Evolutionary conservation across 2,888 invertebrate species (phyloP), one percentile per base, ranked within the genome.

Genomic region (Actias luna): DNA sequence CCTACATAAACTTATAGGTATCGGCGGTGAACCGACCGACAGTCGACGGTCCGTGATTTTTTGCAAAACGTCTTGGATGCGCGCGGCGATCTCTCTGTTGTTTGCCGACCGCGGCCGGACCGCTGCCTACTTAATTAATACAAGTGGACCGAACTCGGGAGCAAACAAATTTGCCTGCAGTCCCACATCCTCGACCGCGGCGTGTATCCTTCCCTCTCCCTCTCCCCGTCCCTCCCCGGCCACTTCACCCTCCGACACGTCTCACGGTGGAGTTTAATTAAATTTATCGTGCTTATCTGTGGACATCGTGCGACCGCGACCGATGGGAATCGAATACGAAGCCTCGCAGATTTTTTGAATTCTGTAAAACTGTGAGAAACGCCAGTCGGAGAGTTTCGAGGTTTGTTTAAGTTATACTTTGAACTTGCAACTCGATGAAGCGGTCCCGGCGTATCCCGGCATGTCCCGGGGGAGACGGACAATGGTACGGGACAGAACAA

Each of bases 281-380:
- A 89, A 92, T 90, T 89, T 89, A 92, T 90, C 88, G 85, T 73
- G 76, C 79, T 88, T 88, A 91, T 90, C 91, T 82, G 73, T 78
- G 75, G 79, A 79, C 85, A 87, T 87, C 85, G 82, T 83, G 77
- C 79, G 74, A 78, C 74, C 86, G 76, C 79, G 74, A 78, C 74
- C 86, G 83, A 84, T 88, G 89, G 85, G 87, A 89, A 88, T 83
- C 83, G 80, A 79, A 79, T 77, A 83, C 83, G 76, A 81, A 79
- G 75, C 76, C 74, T 79, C 69, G 70, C 73, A 72, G 76, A 89
- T 87, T 83, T 86, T 87, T 83, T 68, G 78, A 76, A 89, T 88
- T 85, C 80, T 80, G 77, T 67, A 74, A 78, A 76, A 73, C 76
- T 84, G 85, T 87, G 87, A 81, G 85, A 87, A 84, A 79, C 71